Evolutionary conservation across 1,140 invertebrate species (phyloP).

Genomic region (Drosophila rufa): DNA sequence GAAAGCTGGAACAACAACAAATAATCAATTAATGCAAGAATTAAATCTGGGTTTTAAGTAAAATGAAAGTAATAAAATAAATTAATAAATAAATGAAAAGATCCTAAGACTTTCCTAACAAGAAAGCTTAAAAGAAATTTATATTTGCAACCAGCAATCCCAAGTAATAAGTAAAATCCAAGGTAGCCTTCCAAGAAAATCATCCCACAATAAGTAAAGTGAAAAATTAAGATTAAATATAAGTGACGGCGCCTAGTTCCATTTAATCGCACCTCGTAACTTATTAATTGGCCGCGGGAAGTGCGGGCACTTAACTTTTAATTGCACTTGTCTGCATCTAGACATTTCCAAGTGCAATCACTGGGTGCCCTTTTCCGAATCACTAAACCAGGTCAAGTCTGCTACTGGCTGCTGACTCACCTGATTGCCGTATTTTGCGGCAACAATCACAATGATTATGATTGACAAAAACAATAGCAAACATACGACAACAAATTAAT

Average conservation of each 20-base stretch:
- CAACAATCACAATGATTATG: constrained; percentile 38
- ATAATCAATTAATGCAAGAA: no score
- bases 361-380: constrained; percentile 54
- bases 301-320: constrained; percentile 23
- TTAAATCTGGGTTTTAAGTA: no score
- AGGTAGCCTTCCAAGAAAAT: no score
- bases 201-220: background rate
- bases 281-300: constrained; percentile 26
- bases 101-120: no score
- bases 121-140: no score
- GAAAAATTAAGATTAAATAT: background rate
- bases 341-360: constrained; percentile 1
- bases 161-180: no score
- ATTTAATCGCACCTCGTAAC: background rate
- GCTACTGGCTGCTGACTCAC: constrained; percentile 32
- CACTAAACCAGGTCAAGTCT: constrained; percentile 61
- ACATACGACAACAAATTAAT: constrained; percentile 61
- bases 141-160: no score
- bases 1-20: no score
- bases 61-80: no score
- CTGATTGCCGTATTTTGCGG: constrained; percentile 49
- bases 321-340: constrained; percentile 6
- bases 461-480: constrained; percentile 32
- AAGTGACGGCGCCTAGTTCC: no score
- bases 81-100: no score